phyloP scores from a whole-genome alignment of 2,113 vertebrate species.

The Cervus canadensis region DNA sequence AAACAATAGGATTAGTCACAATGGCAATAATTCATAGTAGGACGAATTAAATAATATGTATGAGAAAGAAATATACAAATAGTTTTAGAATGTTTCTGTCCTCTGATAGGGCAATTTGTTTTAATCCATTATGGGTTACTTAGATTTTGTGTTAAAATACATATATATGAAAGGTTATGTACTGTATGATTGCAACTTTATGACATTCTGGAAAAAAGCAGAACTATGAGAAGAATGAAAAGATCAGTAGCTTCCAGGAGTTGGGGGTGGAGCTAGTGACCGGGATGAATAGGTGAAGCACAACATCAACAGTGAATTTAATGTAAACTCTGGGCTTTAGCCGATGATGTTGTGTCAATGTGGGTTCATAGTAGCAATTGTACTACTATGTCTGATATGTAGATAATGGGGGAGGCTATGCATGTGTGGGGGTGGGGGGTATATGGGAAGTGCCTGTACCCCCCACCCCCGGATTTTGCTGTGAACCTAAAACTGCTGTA shows the following conservation, averaged over 20 bases:
- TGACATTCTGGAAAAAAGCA: not conserved
- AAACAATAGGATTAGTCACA: not conserved
- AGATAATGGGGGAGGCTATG: not conserved
- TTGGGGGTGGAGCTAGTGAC: too few relatives aligned
- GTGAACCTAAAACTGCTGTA: not conserved
- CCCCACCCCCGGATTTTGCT: not conserved
- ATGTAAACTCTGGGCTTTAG: not conserved
- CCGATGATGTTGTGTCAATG: not conserved
- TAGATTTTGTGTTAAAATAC: not conserved
- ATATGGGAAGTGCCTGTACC: not conserved
- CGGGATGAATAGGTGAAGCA: not conserved
- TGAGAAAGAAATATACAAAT: not conserved
- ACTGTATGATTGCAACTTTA: not conserved
- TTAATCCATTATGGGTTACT: not conserved
- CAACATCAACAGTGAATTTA: not conserved
- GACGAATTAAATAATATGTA: not conserved
- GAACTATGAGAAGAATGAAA: not conserved
- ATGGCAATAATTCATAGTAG: not conserved
- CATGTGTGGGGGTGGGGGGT: not conserved
- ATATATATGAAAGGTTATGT: not conserved
- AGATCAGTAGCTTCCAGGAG: not conserved
- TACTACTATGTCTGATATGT: not conserved
- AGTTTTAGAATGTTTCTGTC: not conserved
- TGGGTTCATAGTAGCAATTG: not conserved
- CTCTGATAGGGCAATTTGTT: not conserved